These are phyloP conservation scores for Hesperia comma DNA, from an alignment of 2,888 invertebrate species.

Conservation along the genomic window DNA sequence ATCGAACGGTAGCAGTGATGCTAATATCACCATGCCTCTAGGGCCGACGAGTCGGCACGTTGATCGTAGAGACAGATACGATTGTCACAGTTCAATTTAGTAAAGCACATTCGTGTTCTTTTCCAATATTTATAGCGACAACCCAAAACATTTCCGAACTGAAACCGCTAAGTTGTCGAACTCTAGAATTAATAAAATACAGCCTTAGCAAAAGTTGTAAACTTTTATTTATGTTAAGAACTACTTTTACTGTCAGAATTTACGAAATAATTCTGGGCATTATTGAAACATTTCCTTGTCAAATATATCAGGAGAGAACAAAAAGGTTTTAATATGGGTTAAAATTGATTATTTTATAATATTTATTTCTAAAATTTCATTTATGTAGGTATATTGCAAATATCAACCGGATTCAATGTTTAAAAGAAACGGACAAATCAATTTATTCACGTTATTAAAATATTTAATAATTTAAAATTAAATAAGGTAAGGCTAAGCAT, in stretches of 20 bases:
- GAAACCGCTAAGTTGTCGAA: slow-evolving; percentile 16
- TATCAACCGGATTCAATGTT: too few species aligned
- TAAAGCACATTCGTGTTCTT: slow-evolving; percentile 42
- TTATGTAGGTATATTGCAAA: too few species aligned
- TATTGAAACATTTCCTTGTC: background rate
- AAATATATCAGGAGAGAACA: too few species aligned
- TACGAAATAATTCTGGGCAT: slow-evolving; percentile 2
- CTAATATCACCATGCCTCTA: slow-evolving; percentile 46
- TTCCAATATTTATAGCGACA: slow-evolving; percentile 36
- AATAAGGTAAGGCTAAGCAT: too few species aligned
- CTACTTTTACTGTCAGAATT: slow-evolving; percentile 20
- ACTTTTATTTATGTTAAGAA: slow-evolving; percentile 12
- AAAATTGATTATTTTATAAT: too few species aligned
- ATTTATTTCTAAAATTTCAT: too few species aligned
- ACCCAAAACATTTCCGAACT: slow-evolving; percentile 28
- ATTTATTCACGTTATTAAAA: too few species aligned
- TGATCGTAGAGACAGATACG: slow-evolving; percentile 50
- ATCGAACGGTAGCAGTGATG: slow-evolving; percentile 58
- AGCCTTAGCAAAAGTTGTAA: slow-evolving; percentile 25
- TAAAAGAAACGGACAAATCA: too few species aligned
- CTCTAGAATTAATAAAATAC: slow-evolving; percentile 26
- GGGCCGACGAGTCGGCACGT: slow-evolving; percentile 47
- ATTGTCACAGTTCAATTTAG: slow-evolving; percentile 60
- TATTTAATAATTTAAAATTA: too few species aligned
- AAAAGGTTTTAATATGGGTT: too few species aligned